Evolutionary conservation across 2,888 invertebrate genomes (phyloP).

Genomic region (Lampropteryx suffumata): DNA sequence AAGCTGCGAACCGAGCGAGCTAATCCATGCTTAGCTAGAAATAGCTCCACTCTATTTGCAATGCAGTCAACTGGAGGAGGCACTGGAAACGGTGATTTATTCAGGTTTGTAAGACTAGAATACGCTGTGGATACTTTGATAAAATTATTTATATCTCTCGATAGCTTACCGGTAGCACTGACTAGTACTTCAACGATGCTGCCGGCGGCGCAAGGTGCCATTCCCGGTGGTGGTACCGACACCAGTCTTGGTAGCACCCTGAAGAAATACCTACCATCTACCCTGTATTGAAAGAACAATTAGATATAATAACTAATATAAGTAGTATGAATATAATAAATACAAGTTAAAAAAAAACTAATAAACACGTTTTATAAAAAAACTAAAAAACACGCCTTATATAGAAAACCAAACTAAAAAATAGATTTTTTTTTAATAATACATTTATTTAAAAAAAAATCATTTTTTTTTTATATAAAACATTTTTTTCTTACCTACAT

Average conservation of each 20-base stretch:
- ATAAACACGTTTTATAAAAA: too few species aligned
- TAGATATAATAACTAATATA: too few species aligned
- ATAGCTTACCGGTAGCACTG: conserved; percentile 86
- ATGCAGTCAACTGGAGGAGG: conserved; percentile 12
- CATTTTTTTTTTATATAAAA: too few species aligned
- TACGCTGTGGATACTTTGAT: too few species aligned
- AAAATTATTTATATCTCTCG: too few species aligned
- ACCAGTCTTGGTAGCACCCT: conserved; percentile 93
- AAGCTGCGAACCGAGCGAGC: conserved; percentile 16
- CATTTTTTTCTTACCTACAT: too few species aligned
- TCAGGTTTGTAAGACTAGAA: not conserved
- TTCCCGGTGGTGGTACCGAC: conserved; percentile 94
- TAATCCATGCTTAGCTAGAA: conserved; percentile 16
- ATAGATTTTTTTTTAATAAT: too few species aligned
- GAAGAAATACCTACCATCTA: conserved; percentile 88
- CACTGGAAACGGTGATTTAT: not conserved
- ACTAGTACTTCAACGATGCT: conserved; percentile 97
- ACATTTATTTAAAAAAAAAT: too few species aligned
- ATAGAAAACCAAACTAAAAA: too few species aligned
- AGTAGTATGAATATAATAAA: too few species aligned
- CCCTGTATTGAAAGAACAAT: conserved; percentile 49
- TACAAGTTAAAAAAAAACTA: too few species aligned
- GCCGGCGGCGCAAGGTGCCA: conserved; percentile 97
- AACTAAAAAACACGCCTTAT: too few species aligned
- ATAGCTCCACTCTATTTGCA: conserved; percentile 12